Evolutionary conservation across 2,888 invertebrate genomes (phyloP).

Genomic region (Brachylomia viminalis): DNA sequence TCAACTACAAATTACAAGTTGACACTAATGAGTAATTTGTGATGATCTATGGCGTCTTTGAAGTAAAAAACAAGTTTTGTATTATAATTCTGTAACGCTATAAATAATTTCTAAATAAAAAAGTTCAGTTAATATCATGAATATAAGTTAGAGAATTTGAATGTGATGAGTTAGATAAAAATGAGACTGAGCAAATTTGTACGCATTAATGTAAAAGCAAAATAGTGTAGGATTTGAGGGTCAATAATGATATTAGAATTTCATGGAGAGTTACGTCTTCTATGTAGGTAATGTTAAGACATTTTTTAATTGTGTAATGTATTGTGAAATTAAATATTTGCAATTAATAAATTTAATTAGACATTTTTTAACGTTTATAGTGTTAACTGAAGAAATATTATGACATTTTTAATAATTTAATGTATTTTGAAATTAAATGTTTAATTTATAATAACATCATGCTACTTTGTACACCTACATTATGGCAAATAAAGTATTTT

Average conservation of each 20-base stretch:
- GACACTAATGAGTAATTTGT: slow-evolving; percentile 66
- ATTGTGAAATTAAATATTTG: too few relatives aligned
- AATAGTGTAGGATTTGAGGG: neutral
- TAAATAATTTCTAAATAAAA: slow-evolving; percentile 54
- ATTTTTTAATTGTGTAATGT: too few relatives aligned
- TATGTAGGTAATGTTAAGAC: too few relatives aligned
- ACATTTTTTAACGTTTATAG: too few relatives aligned
- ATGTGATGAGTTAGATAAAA: slow-evolving; percentile 34
- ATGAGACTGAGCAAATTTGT: neutral
- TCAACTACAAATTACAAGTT: slow-evolving; percentile 54
- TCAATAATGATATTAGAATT: neutral
- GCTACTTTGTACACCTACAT: too few relatives aligned
- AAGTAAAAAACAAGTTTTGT: slow-evolving; percentile 50
- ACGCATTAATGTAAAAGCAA: neutral
- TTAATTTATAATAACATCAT: too few relatives aligned
- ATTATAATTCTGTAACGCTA: slow-evolving; percentile 22
- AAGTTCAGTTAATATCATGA: slow-evolving; percentile 15
- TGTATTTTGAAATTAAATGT: too few relatives aligned
- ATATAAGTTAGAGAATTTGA: too few relatives aligned
- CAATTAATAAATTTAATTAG: too few relatives aligned
- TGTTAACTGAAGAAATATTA: too few relatives aligned
- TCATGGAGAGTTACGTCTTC: neutral
- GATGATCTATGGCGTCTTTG: slow-evolving; percentile 60
- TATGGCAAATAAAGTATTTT: too few relatives aligned
- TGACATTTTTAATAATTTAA: too few relatives aligned